These are phyloP conservation scores for Branchellion lobata DNA, from an alignment of 2,888 invertebrate genomes.

Conservation along the genomic window DNA sequence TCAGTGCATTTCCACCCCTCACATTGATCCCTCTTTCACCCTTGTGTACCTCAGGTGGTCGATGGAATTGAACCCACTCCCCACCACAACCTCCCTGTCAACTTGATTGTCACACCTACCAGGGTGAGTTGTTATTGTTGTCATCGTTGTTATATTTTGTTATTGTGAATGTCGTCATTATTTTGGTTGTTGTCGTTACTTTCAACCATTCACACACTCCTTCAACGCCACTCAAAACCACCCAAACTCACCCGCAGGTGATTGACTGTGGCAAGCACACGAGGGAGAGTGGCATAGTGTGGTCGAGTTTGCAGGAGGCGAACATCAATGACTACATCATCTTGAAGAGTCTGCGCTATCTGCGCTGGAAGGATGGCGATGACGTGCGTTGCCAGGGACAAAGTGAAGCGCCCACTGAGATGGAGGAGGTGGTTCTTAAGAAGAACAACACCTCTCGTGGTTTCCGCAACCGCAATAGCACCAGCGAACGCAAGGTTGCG, in stretches of 20 bases:
- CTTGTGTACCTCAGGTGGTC: too few relatives aligned
- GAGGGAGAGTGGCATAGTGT: conserved; percentile 4
- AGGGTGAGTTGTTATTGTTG: not conserved
- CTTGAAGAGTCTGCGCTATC: conserved; percentile 26
- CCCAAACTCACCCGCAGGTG: conserved; percentile 1
- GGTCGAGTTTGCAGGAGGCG: conserved; percentile 13
- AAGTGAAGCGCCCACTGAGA: not conserved
- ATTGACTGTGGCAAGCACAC: conserved; percentile 21
- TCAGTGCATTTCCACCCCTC: too few relatives aligned
- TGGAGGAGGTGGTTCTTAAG: conserved; percentile 13
- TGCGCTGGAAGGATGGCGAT: conserved; percentile 29
- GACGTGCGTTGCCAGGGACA: conserved; percentile 12
- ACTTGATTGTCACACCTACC: conserved; percentile 38
- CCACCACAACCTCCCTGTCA: conserved; percentile 21
- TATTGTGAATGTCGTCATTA: too few relatives aligned
- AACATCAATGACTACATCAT: conserved; percentile 6
- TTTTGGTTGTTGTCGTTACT: too few relatives aligned
- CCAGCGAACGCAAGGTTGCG: not conserved
- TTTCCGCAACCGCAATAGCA: not conserved
- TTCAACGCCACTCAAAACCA: too few relatives aligned
- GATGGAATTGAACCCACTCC: not conserved
- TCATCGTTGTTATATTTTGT: not conserved
- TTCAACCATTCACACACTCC: too few relatives aligned
- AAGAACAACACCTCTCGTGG: not conserved
- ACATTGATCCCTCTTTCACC: too few relatives aligned